phyloP scores from a whole-genome alignment of 2,888 invertebrate species.

The Leucozona laternaria region DNA sequence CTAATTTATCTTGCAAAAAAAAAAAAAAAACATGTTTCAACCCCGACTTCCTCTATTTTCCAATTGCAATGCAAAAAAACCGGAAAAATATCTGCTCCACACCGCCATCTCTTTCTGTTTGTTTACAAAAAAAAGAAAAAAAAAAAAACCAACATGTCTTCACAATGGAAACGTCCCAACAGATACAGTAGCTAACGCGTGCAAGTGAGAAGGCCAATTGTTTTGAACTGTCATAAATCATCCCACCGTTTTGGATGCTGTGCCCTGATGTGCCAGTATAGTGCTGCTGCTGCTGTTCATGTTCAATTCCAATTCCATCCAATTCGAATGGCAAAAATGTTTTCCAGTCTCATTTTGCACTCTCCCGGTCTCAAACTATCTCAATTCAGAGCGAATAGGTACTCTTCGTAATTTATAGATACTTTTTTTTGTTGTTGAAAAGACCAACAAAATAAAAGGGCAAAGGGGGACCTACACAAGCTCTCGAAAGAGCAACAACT shows the following conservation, averaged over 20 bases:
- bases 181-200: slow-evolving; percentile 72
- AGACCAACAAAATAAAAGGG: neutral
- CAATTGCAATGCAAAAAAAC: slow-evolving; percentile 51
- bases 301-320: slow-evolving; percentile 28
- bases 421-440: neutral
- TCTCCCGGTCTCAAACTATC: neutral
- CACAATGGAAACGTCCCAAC: slow-evolving; percentile 64
- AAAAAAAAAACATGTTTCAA: slow-evolving; percentile 16
- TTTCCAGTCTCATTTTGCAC: slow-evolving; percentile 37
- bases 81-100: slow-evolving; percentile 33
- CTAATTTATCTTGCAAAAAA: slow-evolving; percentile 25
- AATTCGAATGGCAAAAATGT: slow-evolving; percentile 49
- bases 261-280: neutral
- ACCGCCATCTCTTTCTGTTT: slow-evolving; percentile 61
- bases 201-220: slow-evolving; percentile 79
- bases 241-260: slow-evolving; percentile 76
- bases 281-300: slow-evolving; percentile 49
- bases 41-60: slow-evolving; percentile 37
- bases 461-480: neutral
- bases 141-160: slow-evolving; percentile 26
- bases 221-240: slow-evolving; percentile 83
- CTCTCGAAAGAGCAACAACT: slow-evolving; percentile 38
- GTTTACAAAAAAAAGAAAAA: slow-evolving; percentile 62
- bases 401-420: slow-evolving; percentile 24
- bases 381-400: slow-evolving; percentile 1